Base-by-base conservation (phyloP, 2,113 vertebrate species). In the Empidonax alnorum region DNA sequence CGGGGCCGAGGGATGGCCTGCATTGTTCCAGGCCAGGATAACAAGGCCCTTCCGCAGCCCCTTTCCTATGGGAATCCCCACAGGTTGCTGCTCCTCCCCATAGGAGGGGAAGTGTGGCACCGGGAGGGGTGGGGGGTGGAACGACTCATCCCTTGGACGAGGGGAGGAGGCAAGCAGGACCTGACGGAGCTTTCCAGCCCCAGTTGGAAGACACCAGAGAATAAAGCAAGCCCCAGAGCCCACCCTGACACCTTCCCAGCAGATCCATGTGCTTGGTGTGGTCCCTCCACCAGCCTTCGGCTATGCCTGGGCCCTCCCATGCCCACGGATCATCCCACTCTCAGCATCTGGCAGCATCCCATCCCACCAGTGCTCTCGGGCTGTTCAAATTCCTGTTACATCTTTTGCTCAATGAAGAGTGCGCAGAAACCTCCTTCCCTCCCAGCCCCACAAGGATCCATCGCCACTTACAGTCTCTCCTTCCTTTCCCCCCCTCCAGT, bases 21-120 rank as follows among this genome's bases (percentile, higher is more conserved):
- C 81, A 94, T 96, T 95, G 93, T 95, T 96, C 78, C 90, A 22
- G 28, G 27, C 22, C 81, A 44, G 82, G 55, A 90, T 37, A 95
- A 96, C 21, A 3, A 87, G 89, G 93, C 37, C 3, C 53, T 97
- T 96, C 94, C 67, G 25, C 87, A 73, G 78, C 53, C 82, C 58
- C 75, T 90, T 88, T 92, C 93, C 91, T 92, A 18, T 52, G 91
- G 93, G 90, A 94, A 93, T 89, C 83, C 76, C 13, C 0, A 71
- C 83, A 78, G 79, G 72, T 83, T 39, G 71, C 33, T 83, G 84
- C 74, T 84, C 49, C 55, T 68, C 73, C 44, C 66, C 0, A 2
- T 41, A 8, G 0, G 0, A 89, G 84, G 61, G 95, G 92, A 96
- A 97, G 76, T 33, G 41, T 5, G 11, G 92, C 90, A 88, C 79